These are phyloP conservation scores for Schlechtendalia chinensis DNA, from an alignment of 1,140 invertebrate species.

Conservation along the genomic window DNA sequence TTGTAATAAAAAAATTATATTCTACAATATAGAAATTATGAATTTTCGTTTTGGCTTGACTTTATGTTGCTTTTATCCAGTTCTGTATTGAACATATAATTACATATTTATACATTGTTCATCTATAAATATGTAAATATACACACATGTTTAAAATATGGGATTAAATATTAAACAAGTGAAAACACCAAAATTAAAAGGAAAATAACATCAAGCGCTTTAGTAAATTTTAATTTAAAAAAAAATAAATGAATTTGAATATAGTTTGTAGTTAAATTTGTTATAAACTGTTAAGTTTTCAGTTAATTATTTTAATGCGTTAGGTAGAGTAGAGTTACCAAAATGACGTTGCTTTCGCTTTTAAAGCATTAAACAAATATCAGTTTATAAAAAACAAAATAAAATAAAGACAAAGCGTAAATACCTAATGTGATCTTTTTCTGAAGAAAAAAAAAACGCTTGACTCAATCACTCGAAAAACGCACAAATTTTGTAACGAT, in stretches of 20 bases:
- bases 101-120: neutral
- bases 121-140: constrained; percentile 2
- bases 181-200: constrained; percentile 40
- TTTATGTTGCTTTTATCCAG: constrained; percentile 2
- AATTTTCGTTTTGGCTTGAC: constrained; percentile 37
- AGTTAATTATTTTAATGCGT: constrained; percentile 12
- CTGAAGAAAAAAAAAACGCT: constrained; percentile 33
- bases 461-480: constrained; percentile 41
- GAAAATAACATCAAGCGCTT: constrained; percentile 44
- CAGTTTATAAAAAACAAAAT: constrained; percentile 1
- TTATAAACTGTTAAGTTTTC: constrained; percentile 48
- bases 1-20: neutral
- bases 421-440: constrained; percentile 29
- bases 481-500: constrained; percentile 49
- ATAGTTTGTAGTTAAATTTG: constrained; percentile 33
- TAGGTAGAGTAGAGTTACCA: constrained; percentile 42
- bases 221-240: constrained; percentile 33
- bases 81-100: constrained; percentile 7
- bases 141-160: constrained; percentile 11
- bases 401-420: constrained; percentile 25
- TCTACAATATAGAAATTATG: constrained; percentile 17
- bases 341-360: constrained; percentile 49
- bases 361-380: constrained; percentile 33
- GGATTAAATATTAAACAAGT: constrained; percentile 41
- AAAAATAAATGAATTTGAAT: constrained; percentile 9